Evolutionary conservation across 2,113 vertebrate species (phyloP).

Genomic region (Panthera tigris): DNA sequence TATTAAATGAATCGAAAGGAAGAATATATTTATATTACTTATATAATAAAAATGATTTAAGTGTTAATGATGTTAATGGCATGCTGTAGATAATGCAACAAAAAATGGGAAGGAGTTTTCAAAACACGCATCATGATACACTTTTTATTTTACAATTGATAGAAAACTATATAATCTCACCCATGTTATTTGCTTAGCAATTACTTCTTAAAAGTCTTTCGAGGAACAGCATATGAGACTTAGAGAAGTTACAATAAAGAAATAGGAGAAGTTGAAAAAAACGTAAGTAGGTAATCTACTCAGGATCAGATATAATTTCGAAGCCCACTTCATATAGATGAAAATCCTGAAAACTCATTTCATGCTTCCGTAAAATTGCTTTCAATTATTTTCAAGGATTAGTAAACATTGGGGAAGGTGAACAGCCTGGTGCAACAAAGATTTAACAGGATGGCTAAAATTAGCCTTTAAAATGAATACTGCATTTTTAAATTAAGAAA

Average conservation of each 20-base stretch:
- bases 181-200: not conserved
- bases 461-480: conserved; percentile 73
- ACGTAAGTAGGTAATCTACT: not conserved
- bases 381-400: conserved; percentile 79
- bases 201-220: not conserved
- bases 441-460: conserved; percentile 74
- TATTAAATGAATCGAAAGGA: not conserved
- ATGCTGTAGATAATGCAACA: not conserved
- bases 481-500: conserved; percentile 82
- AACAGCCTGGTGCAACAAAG: conserved; percentile 58
- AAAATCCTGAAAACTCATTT: conserved; percentile 70
- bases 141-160: not conserved
- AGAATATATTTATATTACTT: not conserved
- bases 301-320: not conserved
- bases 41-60: not conserved
- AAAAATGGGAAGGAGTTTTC: not conserved
- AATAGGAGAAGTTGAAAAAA: not conserved
- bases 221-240: not conserved
- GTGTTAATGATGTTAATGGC: not conserved
- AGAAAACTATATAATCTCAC: not conserved
- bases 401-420: conserved; percentile 68
- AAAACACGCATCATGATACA: not conserved
- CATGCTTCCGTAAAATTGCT: conserved; percentile 75
- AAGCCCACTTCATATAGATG: conserved; percentile 26
- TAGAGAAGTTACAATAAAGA: not conserved